Evolutionary conservation across 2,797 vertebrate species (phyloP).

Genomic region (Typhlichthys subterraneus): DNA sequence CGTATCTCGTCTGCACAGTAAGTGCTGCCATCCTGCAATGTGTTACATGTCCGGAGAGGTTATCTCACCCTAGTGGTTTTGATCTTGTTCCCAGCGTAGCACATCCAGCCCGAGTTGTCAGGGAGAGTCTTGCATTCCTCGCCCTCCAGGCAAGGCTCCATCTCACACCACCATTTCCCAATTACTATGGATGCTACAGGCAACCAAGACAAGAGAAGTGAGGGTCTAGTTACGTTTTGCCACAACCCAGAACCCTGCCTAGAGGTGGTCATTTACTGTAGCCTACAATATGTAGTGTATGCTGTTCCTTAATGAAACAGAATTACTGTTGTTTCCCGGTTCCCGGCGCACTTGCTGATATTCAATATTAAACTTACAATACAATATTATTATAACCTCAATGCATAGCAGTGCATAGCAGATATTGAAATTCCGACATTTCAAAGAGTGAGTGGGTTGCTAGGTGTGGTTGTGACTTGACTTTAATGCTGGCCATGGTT

Average conservation of each 20-base stretch:
- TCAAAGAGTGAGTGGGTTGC: constrained; percentile 45
- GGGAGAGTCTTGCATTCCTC: constrained; percentile 99
- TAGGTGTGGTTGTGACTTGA: constrained; percentile 62
- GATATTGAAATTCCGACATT: constrained; percentile 39
- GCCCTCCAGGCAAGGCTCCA: constrained; percentile 99
- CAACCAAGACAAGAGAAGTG: constrained; percentile 57
- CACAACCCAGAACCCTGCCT: constrained; percentile 16
- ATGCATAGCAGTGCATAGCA: constrained; percentile 30
- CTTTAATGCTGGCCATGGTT: constrained; percentile 67
- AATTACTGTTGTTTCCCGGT: too few relatives aligned
- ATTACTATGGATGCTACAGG: constrained; percentile 87
- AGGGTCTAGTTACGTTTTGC: constrained; percentile 38
- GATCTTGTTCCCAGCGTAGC: constrained; percentile 98
- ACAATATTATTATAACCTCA: constrained; percentile 8
- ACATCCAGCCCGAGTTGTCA: constrained; percentile 99
- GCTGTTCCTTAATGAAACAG: too few relatives aligned
- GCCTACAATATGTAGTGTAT: too few relatives aligned
- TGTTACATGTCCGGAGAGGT: constrained; percentile 49
- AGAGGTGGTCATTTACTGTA: constrained; percentile 11
- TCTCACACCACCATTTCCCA: constrained; percentile 99
- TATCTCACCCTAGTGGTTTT: constrained; percentile 98
- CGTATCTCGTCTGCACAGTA: constrained; percentile 9
- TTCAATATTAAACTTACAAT: constrained; percentile 1
- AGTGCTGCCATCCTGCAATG: constrained; percentile 24
- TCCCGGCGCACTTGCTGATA: background rate